A percentile compares a stretch with the other conserved stretches of the same genome.
These are phyloP conservation scores for Boleophthalmus pectinirostris DNA, from an alignment of 2,113 vertebrate species.

Conservation along the genomic window DNA sequence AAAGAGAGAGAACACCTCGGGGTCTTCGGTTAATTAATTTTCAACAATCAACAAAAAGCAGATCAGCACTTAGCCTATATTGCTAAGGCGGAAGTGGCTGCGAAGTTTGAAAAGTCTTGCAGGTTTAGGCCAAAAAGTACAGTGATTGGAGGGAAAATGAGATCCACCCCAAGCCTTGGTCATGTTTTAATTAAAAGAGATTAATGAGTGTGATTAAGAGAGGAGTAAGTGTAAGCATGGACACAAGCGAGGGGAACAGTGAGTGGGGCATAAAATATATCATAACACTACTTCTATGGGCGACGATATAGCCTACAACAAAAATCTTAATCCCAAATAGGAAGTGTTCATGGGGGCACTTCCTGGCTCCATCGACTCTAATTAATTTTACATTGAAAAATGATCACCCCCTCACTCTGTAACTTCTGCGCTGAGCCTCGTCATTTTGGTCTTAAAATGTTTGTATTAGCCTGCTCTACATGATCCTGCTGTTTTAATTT, in stretches of 20 bases:
- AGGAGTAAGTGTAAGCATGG: slow-evolving; percentile 35
- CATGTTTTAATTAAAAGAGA: slow-evolving; percentile 73
- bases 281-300: too few species aligned
- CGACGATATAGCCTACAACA: too few species aligned
- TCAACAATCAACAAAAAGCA: slow-evolving; percentile 56
- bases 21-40: slow-evolving; percentile 59
- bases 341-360: too few species aligned
- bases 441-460: too few species aligned
- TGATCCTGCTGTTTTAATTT: too few species aligned
- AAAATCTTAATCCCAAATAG: too few species aligned
- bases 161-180: slow-evolving; percentile 48
- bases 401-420: too few species aligned
- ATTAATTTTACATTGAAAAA: too few species aligned
- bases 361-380: too few species aligned
- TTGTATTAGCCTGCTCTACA: too few species aligned
- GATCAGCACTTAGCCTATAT: slow-evolving; percentile 25
- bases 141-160: slow-evolving; percentile 58
- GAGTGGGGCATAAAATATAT: too few species aligned
- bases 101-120: slow-evolving; percentile 48
- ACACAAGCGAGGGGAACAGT: background rate
- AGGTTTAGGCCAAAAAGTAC: background rate
- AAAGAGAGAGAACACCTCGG: slow-evolving; percentile 47
- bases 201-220: slow-evolving; percentile 62
- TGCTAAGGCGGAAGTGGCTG: slow-evolving; percentile 10
- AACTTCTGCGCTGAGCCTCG: too few species aligned